Evolutionary conservation across 37 sponge, comb jelly and placozoan species (phyloP).

Genomic region (Hexactinellida sp.): DNA sequence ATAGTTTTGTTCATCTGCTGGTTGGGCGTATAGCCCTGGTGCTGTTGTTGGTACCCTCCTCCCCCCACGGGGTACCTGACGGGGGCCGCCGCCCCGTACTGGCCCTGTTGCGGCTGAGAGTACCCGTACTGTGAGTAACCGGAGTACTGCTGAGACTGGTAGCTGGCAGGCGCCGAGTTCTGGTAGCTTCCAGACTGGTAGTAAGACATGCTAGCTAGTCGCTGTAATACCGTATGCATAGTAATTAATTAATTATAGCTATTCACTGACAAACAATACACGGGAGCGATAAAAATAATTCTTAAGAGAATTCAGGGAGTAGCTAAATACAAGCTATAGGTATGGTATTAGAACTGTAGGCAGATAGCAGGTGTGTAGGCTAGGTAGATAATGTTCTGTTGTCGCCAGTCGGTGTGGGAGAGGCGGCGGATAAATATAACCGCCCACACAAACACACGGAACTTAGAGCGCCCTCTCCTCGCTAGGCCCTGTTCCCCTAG

Average conservation of each 20-base stretch:
- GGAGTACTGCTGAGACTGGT: neutral
- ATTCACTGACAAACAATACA: neutral
- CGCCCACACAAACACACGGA: neutral
- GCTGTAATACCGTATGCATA: neutral
- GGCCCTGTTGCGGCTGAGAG: neutral
- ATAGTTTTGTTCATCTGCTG: neutral
- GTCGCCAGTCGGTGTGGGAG: neutral
- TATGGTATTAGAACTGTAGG: neutral
- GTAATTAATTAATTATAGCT: neutral
- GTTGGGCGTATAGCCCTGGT: neutral
- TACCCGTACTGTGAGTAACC: neutral
- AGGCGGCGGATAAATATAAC: neutral
- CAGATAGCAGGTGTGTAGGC: neutral
- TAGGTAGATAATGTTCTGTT: neutral
- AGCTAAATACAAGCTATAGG: neutral
- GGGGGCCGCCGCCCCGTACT: neutral
- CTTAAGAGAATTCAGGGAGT: neutral
- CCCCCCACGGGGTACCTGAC: neutral
- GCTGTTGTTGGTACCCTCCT: neutral
- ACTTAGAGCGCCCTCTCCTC: neutral
- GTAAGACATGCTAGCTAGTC: neutral
- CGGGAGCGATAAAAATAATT: neutral
- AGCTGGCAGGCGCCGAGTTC: neutral
- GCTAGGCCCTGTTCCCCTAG: neutral
- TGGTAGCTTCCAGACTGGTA: neutral